Conservation (phyloP, 2,113 vertebrate species). For the Piaya cayana region DNA sequence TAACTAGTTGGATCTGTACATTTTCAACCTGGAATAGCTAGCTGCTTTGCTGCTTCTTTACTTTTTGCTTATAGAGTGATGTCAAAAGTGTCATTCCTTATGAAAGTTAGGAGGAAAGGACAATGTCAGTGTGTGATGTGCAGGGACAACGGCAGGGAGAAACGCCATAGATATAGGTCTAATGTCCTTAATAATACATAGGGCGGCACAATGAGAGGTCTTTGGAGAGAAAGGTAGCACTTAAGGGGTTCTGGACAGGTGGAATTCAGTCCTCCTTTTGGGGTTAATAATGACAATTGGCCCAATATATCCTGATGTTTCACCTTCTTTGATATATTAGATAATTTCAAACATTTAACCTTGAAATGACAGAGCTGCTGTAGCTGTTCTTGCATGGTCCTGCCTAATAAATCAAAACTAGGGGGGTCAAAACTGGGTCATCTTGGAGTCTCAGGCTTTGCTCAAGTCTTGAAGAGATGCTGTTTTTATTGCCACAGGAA, state of each 20-base stretch:
- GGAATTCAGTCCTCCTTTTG: constrained; percentile 27
- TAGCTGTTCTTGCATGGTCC: neutral
- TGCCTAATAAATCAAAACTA: neutral
- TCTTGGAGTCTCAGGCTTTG: neutral
- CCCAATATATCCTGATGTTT: neutral
- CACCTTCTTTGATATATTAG: neutral
- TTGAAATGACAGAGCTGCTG: neutral
- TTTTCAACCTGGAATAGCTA: constrained; percentile 30
- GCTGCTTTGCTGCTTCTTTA: neutral
- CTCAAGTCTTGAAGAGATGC: neutral
- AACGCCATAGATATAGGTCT: constrained; percentile 1
- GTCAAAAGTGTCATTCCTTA: constrained; percentile 42
- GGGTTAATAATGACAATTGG: neutral
- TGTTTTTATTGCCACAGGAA: neutral
- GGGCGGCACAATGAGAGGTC: neutral
- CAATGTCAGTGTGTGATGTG: constrained; percentile 17
- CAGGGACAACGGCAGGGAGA: neutral
- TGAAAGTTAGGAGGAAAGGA: constrained; percentile 34
- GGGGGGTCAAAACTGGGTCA: neutral
- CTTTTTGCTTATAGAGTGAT: neutral
- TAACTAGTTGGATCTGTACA: neutral
- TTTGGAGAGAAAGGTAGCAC: constrained; percentile 10
- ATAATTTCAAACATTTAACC: constrained; percentile 6
- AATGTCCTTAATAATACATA: constrained; percentile 47
- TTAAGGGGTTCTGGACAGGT: neutral